Conservation (phyloP, 2,113 vertebrate genomes). For the Oreochromis tanganicae region DNA sequence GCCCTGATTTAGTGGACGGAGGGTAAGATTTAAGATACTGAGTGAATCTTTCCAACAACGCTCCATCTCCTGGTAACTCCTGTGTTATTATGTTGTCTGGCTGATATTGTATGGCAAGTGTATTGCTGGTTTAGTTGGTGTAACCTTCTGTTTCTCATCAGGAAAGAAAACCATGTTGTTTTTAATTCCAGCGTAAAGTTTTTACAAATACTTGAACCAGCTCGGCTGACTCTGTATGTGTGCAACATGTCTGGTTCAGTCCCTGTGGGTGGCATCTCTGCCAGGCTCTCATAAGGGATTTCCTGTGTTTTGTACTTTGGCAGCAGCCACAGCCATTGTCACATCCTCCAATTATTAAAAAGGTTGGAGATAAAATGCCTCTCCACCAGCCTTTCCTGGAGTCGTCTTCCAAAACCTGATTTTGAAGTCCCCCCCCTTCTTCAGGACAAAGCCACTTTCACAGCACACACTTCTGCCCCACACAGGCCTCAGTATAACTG, state of each 20-base stretch:
- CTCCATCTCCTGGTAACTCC: not conserved
- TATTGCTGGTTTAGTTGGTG: not conserved
- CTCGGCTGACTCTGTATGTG: not conserved
- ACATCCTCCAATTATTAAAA: not conserved
- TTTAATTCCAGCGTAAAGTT: not conserved
- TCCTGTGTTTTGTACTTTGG: not conserved
- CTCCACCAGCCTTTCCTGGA: not conserved
- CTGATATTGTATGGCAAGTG: not conserved
- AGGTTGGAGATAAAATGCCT: not conserved
- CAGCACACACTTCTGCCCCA: not conserved
- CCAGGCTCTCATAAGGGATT: not conserved
- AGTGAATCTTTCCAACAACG: not conserved
- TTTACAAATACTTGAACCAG: not conserved
- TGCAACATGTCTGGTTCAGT: not conserved
- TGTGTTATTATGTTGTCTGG: not conserved
- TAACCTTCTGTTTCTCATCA: not conserved
- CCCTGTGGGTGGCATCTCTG: not conserved
- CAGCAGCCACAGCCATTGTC: not conserved
- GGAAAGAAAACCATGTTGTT: not conserved
- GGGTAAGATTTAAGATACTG: not conserved
- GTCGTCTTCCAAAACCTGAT: not conserved
- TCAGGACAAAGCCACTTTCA: not conserved
- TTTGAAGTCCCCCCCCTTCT: not conserved
- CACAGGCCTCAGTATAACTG: not conserved
- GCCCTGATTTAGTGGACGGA: not conserved